Base-by-base conservation (phyloP, 2,888 invertebrate genomes). In the Teinopalpus imperialis region DNA sequence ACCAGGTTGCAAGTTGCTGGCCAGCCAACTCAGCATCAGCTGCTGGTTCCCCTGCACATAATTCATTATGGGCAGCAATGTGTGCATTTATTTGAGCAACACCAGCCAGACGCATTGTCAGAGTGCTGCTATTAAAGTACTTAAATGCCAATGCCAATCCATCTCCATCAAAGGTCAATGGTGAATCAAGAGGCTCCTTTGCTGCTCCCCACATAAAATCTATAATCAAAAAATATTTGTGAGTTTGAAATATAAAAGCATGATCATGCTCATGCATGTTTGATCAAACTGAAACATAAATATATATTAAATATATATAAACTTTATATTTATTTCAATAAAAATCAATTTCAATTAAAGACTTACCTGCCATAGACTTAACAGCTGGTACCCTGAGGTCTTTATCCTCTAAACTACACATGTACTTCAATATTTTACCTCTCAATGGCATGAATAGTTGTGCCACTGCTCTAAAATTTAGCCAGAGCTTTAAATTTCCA, bases 121-220 rank as follows among this genome's bases (percentile, higher is more conserved):
- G 77, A 0, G 98, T 98, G 41, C 97, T 96, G 59, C 97, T 97
- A 52, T 95, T 97, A 74, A 98, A 98, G 81, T 97, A 98, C 76
- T 98, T 98, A 76, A 97, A 97, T n/a, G 98, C 98, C 53, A 98
- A 82, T 48, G 96, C 94, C 24, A 98, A 83, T 0, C 97, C 98
- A 69, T 98, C 97, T 1, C 92, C 91, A 66, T 97, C 97, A 68
- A 97, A 97, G n/a, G 94, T 93, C 20, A 95, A 83, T 1, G 95
- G 95, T 0, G 95, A 92, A 67, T 97, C 96, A 36, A 96, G 81
- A 0, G 97, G 97, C 81, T 98, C 97, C 68, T 97, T 97, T 29
- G 97, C 95, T 5, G 97, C 95, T 53, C 95, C 95, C 97, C 98
- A 98, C 92, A 98, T 97, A 70, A 97, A 96, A 89, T 98, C 96